phyloP scores from a whole-genome alignment of 92 coral and sea anemone species.

The Heteractis magnifica region DNA sequence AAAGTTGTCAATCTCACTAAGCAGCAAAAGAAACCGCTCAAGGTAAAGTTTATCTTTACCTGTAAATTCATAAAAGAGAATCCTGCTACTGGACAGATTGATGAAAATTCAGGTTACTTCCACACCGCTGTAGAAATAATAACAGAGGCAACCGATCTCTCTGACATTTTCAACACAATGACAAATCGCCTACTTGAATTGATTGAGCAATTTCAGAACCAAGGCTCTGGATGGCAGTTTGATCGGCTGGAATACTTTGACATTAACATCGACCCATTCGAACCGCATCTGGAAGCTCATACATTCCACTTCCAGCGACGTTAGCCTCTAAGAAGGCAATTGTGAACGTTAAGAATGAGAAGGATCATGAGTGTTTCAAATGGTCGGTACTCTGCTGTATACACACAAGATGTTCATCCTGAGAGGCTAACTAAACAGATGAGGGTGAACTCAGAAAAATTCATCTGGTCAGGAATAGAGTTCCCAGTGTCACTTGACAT shows the following conservation, averaged over 20 bases:
- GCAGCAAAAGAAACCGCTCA: slow-evolving; percentile 41
- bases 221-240: slow-evolving; percentile 54
- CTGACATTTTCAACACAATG: slow-evolving; percentile 36
- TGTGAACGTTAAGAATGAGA: slow-evolving; percentile 52
- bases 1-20: slow-evolving; percentile 32
- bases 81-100: slow-evolving; percentile 28
- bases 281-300: slow-evolving; percentile 55
- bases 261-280: slow-evolving; percentile 38
- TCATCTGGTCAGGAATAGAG: slow-evolving; percentile 34
- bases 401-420: slow-evolving; percentile 32
- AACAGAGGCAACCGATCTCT: slow-evolving; percentile 48
- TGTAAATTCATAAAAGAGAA: slow-evolving; percentile 40
- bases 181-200: slow-evolving; percentile 27
- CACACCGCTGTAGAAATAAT: slow-evolving; percentile 18
- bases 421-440: slow-evolving; percentile 34
- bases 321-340: slow-evolving; percentile 43
- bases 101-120: slow-evolving; percentile 22
- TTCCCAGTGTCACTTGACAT: slow-evolving; percentile 38
- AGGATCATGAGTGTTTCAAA: slow-evolving; percentile 58
- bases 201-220: slow-evolving; percentile 32
- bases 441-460: slow-evolving; percentile 39
- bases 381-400: slow-evolving; percentile 57
- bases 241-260: slow-evolving; percentile 39
- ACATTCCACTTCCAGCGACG: slow-evolving; percentile 26
- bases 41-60: slow-evolving; percentile 39